Base-by-base conservation (phyloP, 2,888 invertebrate genomes). In the Mystacides longicornis region DNA sequence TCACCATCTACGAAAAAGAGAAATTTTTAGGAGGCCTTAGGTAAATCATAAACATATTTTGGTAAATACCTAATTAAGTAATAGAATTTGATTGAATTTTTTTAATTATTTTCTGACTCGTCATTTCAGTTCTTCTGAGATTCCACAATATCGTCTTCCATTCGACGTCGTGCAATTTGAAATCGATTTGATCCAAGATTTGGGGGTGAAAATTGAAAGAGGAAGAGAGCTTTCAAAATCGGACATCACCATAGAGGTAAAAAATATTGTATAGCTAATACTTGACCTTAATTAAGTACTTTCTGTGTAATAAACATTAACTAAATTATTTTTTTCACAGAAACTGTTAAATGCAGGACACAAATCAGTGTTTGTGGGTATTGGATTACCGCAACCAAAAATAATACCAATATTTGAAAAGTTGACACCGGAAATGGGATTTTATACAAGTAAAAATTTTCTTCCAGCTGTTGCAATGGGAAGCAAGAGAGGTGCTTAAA, bases 71-170 rank as follows among this genome's bases (percentile, higher is more conserved):
- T 27, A 27, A 27, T 11, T 7, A 27, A 7, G 5, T 27, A 27
- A 27, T 27, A n/a, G n/a, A n/a, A 27, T 27, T 27, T 27, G 27
- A 27, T 27, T 3, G 37, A n/a, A 37, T 37, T 37, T 37, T 3
- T 37, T 37, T 37, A 37, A 37, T 37, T 3, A 14, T n/a, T 37
- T 37, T 37, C n/a, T n/a, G n/a, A n/a, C n/a, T n/a, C n/a, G n/a
- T n/a, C n/a, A n/a, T 75, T 73, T 37, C 67, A 96, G 97, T 68
- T 85, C 95, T 0, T 81, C 93, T 0, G 98, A 99, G 75, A 98
- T 98, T 63, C 98, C 98, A 0, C 96, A 98, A 68, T 99, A 93
- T 70, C 89, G 99, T 43, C 78, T 99, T 22, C 98, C 99, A 0
- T 89, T 84, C 65, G 86, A 89, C 60, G 93, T 91, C 1, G 93